Percentiles rank a stretch among this genome's conserved stretches.
phyloP scores from a whole-genome alignment of 2,113 vertebrate genomes.

The Geococcyx californianus region DNA sequence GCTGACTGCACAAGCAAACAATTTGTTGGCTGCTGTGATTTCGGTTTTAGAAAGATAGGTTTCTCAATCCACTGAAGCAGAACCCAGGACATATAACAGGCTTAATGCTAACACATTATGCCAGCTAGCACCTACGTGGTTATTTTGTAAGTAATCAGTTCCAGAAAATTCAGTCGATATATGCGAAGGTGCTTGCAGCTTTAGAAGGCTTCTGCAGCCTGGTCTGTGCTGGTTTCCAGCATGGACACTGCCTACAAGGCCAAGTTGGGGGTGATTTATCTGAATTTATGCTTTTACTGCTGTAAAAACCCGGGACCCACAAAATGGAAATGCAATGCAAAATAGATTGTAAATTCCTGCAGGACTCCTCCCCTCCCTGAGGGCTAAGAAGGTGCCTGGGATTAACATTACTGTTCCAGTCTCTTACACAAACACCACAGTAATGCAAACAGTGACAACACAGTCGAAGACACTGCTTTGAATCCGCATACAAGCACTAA shows the following conservation, averaged over 20 bases:
- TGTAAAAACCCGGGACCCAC: neutral
- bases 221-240: neutral
- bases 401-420: neutral
- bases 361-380: neutral
- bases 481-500: neutral
- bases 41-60: neutral
- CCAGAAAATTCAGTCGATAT: neutral
- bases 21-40: constrained; percentile 7
- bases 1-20: neutral
- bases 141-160: neutral
- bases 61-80: neutral
- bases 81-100: neutral
- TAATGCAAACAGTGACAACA: neutral
- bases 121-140: neutral
- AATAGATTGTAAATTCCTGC: neutral
- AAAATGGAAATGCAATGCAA: constrained; percentile 1
- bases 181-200: neutral
- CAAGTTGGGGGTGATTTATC: neutral
- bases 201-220: neutral
- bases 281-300: neutral
- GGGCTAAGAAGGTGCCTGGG: constrained; percentile 5
- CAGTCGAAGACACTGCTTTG: neutral
- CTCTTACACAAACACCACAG: neutral
- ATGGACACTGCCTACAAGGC: neutral
- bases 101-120: neutral